Percentiles rank a stretch among this genome's conserved stretches.
Conservation (phyloP, 2,113 vertebrate species). For the Pelecanoides urinatrix region DNA sequence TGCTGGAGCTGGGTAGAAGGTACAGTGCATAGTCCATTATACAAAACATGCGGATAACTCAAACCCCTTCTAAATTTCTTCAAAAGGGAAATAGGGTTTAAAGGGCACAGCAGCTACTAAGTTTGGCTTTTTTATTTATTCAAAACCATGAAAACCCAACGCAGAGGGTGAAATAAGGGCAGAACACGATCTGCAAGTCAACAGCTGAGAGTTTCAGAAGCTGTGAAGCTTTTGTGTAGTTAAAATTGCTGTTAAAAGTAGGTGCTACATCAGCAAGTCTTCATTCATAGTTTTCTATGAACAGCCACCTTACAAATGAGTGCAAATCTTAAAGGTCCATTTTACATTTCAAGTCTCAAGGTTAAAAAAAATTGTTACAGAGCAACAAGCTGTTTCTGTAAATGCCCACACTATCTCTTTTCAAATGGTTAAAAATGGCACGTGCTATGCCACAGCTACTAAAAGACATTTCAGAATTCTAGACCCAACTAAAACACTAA, state of each 20-base stretch:
- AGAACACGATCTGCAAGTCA: constrained; percentile 59
- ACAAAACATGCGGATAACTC: constrained; percentile 58
- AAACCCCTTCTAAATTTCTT: background rate
- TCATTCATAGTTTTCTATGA: constrained; percentile 58
- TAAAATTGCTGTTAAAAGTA: constrained; percentile 63
- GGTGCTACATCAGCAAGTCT: constrained; percentile 67
- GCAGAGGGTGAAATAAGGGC: constrained; percentile 47
- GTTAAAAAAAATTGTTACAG: constrained; percentile 60
- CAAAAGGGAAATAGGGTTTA: constrained; percentile 18
- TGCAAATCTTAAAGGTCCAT: constrained; percentile 68
- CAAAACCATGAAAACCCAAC: constrained; percentile 53
- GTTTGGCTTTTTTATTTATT: constrained; percentile 58
- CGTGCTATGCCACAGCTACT: constrained; percentile 56
- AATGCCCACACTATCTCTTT: constrained; percentile 59
- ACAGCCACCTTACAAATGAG: constrained; percentile 68
- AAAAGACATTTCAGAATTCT: constrained; percentile 52
- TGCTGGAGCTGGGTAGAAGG: constrained; percentile 10
- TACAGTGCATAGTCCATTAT: constrained; percentile 16
- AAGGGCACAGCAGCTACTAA: constrained; percentile 64
- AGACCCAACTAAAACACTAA: constrained; percentile 63
- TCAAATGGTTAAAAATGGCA: constrained; percentile 66
- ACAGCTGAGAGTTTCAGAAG: constrained; percentile 48
- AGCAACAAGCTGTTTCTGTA: constrained; percentile 67
- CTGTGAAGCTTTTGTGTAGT: constrained; percentile 54
- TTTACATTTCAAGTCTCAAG: constrained; percentile 74